Base-by-base conservation (phyloP, 1,140 invertebrate genomes). In the Brachionus calyciflorus region DNA sequence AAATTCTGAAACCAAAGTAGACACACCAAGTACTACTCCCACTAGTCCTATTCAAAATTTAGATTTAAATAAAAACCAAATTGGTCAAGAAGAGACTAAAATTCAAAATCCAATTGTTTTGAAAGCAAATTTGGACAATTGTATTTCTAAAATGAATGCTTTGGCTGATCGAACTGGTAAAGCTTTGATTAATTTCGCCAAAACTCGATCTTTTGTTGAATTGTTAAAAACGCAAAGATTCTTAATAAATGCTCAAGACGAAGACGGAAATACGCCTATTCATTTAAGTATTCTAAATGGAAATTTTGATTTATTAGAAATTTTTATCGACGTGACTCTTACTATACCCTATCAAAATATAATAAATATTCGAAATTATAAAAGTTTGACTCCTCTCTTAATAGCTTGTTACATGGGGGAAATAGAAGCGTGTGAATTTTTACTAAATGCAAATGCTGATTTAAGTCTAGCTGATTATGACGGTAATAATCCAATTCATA, bases 321-420 rank as follows among this genome's bases (percentile, higher is more conserved):
- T 65, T 30, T 65, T 65, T 44, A 37, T 65, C 6, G 60, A 65
- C 19, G 60, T 65, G 1, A 44, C 41, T 24, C 10, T 65, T 9
- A 65, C 60, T 12, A 65, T 65, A 24, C 60, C 60, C 6, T 41
- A 65, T 44, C 60, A 65, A 41, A 65, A 65, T 28, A 44, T 65
- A 44, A 44, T 65, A 12, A 65, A 65, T 65, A 14, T 44, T 17
- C 41, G 40, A 46, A 65, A 65, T 28, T 30, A 65, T 19, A 26
- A 37, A 10, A 21, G 40, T 3, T 14, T 65, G 21, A 65, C 60
- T 5, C 37, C 37, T 21, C 41, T 65, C 19, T 2, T 65, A 21
- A 65, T 65, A 10, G 60, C 60, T 24, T 37, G 17, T 26, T 14
- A 65, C 19, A 10, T 65, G 0, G 60, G 21, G 14, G 60, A 65